phyloP scores from a whole-genome alignment of 2,113 vertebrate genomes.

The Neotoma lepida region DNA sequence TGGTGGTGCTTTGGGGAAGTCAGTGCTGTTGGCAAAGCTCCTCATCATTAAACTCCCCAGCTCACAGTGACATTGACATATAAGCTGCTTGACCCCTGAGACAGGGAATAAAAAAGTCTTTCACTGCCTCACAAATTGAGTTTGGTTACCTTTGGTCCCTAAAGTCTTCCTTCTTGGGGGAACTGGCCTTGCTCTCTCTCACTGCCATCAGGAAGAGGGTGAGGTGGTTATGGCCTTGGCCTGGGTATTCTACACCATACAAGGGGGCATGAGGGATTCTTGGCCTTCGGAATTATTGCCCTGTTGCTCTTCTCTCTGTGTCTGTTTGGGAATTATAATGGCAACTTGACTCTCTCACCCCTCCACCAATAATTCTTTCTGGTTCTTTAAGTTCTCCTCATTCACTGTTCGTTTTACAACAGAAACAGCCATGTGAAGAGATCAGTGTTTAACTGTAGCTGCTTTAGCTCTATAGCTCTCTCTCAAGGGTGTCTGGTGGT shows the following conservation, averaged over 20 bases:
- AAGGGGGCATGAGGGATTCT: not conserved
- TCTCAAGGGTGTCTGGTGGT: not conserved
- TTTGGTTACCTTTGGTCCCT: not conserved
- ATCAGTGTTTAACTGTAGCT: not conserved
- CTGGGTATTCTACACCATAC: not conserved
- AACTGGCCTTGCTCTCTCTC: not conserved
- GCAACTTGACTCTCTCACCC: not conserved
- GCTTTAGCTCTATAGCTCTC: not conserved
- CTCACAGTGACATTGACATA: not conserved
- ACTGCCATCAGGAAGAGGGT: not conserved
- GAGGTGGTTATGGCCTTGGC: not conserved
- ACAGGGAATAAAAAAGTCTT: not conserved
- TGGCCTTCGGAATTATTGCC: not conserved
- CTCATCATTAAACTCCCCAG: not conserved
- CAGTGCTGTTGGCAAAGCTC: not conserved
- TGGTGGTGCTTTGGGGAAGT: not conserved
- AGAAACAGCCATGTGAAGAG: not conserved
- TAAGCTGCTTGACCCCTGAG: not conserved
- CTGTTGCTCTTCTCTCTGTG: not conserved
- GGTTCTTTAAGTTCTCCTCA: not conserved
- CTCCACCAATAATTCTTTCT: not conserved
- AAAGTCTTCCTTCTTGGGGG: not conserved
- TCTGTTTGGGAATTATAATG: not conserved
- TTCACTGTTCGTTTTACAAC: not conserved
- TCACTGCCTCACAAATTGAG: not conserved